Evolutionary conservation across 2,888 invertebrate genomes (phyloP).

Genomic region (Rhodophaea formosa): DNA sequence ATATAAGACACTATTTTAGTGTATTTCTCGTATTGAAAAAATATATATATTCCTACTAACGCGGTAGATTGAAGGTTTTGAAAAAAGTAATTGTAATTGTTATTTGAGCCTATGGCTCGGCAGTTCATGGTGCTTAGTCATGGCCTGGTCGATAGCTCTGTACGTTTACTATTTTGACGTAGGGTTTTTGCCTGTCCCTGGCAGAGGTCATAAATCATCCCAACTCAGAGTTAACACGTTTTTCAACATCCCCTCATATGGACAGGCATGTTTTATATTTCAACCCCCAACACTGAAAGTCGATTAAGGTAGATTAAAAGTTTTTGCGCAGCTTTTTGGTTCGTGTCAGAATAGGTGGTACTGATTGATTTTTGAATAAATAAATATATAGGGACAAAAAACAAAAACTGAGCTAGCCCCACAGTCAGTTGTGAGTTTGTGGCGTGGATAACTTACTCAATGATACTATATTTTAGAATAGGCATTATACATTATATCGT

Average conservation of each 20-base stretch:
- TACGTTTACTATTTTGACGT: neutral
- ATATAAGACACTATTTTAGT: too few species aligned
- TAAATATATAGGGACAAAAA: too few species aligned
- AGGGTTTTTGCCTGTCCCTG: constrained; percentile 29
- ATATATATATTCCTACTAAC: too few species aligned
- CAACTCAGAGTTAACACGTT: constrained; percentile 41
- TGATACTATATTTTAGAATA: too few species aligned
- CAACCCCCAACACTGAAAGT: constrained; percentile 26
- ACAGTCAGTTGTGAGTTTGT: too few species aligned
- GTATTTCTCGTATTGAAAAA: too few species aligned
- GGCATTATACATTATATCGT: too few species aligned
- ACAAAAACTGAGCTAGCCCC: too few species aligned
- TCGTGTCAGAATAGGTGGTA: neutral
- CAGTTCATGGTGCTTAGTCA: neutral
- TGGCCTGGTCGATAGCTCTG: neutral
- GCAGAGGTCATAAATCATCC: constrained; percentile 42
- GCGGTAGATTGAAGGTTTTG: too few species aligned
- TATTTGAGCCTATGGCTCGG: too few species aligned
- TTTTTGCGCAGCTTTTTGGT: neutral
- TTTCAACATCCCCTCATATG: constrained; percentile 36
- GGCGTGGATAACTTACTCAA: too few species aligned
- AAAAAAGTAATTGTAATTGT: too few species aligned
- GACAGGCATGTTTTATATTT: constrained; percentile 27
- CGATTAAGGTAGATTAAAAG: constrained; percentile 26
- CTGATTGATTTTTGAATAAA: constrained; percentile 1